Evolutionary conservation across 2,113 vertebrate species (phyloP).

Genomic region (Serinus canaria): DNA sequence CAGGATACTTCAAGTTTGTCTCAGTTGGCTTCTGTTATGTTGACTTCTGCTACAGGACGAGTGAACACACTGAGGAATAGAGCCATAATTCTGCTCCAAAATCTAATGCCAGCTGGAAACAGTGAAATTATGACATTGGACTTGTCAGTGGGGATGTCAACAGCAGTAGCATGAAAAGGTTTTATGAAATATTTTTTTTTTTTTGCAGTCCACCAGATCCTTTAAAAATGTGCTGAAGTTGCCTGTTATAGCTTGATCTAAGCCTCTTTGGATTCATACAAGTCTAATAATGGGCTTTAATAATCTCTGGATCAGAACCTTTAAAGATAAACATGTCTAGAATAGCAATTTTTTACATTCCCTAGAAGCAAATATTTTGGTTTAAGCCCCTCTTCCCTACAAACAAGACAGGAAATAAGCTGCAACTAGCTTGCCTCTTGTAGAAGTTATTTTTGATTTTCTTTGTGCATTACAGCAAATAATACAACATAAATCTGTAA

Average conservation of each 20-base stretch:
- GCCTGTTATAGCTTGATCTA: neutral
- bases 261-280: neutral
- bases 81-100: slow-evolving; percentile 65
- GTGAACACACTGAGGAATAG: slow-evolving; percentile 57
- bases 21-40: slow-evolving; percentile 55
- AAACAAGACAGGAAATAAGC: neutral
- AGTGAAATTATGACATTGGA: slow-evolving; percentile 61
- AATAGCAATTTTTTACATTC: neutral
- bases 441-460: neutral
- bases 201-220: slow-evolving; percentile 28
- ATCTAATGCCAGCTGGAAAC: slow-evolving; percentile 57
- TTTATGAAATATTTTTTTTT: slow-evolving; percentile 21
- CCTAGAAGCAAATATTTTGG: slow-evolving; percentile 9
- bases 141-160: slow-evolving; percentile 57
- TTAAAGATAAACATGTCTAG: neutral
- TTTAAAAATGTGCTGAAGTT: slow-evolving; percentile 2
- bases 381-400: neutral
- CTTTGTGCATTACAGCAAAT: neutral
- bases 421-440: neutral
- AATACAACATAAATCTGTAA: neutral
- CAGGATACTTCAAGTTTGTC: slow-evolving; percentile 28
- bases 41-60: slow-evolving; percentile 54
- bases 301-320: neutral
- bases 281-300: neutral
- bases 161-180: slow-evolving; percentile 33